Evolutionary conservation across 2,888 invertebrate genomes (phyloP).

Genomic region (Fabriciana adippe): DNA sequence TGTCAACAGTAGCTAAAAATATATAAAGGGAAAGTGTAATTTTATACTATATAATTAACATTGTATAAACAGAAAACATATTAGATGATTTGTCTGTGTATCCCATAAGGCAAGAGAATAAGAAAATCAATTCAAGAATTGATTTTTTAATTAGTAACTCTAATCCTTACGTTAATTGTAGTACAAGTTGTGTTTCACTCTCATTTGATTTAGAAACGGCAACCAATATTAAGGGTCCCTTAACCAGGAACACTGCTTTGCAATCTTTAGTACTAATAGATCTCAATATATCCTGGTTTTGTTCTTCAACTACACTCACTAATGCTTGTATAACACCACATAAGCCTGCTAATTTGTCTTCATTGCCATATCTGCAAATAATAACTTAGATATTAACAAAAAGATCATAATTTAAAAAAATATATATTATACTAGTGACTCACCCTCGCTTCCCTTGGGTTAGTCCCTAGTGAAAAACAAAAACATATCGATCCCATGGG

Average conservation of each 20-base stretch:
- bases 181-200: constrained; percentile 90
- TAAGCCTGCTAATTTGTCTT: constrained; percentile 95
- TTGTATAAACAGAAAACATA: too few species aligned
- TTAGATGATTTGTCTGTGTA: too few species aligned
- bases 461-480: too few species aligned
- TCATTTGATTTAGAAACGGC: constrained; percentile 92
- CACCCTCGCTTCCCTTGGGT: too few species aligned
- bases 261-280: constrained; percentile 93
- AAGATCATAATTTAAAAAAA: not conserved
- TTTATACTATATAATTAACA: too few species aligned
- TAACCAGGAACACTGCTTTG: constrained; percentile 94
- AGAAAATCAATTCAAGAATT: too few species aligned
- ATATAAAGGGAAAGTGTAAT: too few species aligned
- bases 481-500: too few species aligned
- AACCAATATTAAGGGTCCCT: constrained; percentile 95
- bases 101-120: too few species aligned
- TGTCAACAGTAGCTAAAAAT: too few species aligned
- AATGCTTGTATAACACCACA: constrained; percentile 98
- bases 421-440: not conserved
- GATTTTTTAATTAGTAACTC: not conserved
- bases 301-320: constrained; percentile 93
- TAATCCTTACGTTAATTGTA: constrained; percentile 90
- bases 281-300: constrained; percentile 90
- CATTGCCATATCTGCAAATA: constrained; percentile 89
- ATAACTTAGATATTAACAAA: not conserved